Evolutionary conservation across 2,113 vertebrate species (phyloP), one percentile per base, ranked within the genome.

Genomic region (Regulus satrapa): DNA sequence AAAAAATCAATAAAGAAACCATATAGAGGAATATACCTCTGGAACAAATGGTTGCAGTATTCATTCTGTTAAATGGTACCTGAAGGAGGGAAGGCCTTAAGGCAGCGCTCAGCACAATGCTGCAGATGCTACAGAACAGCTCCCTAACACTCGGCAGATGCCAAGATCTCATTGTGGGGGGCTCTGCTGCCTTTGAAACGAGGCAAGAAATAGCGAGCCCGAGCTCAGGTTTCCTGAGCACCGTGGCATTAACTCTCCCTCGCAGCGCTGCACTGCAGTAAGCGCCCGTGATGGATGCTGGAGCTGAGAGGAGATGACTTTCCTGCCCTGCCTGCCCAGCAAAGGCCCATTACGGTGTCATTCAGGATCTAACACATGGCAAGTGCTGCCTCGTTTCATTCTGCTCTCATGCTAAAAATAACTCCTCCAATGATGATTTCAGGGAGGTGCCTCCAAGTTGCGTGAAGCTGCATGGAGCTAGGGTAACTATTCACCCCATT

Each of bases 141-240:
- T 72, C 67, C 83, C 94, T 83, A 81, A 69, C 86, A 61, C 16
- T 28, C 68, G 31, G 87, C 67, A 96, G 49, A 85, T 52, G 31
- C 13, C n/a, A n/a, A n/a, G 84, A 58, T 92, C 96, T 91, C 62
- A 91, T 78, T 92, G 62, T 55, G 48, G 34, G 51, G 49, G 31
- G 24, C 20, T 91, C 92, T 80, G 72, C 31, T 89, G 79, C 41
- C 73, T 92, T 94, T 38, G 81, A 94, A 95, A 91, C 89, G 64
- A 54, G n/a, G n/a, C 28, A 72, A 68, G 63, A 63, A 36, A 32
- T 4, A 24, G 28, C 1, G 36, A 91, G 69, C 67, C 25, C 85
- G 97, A 97, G 76, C 55, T 95, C 63, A 78, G 83, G 93, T 95
- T 96, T 86, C 45, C 55, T 81, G 91, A 87, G 71, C 95, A 89